Evolutionary conservation across 1,140 invertebrate genomes (phyloP).

Genomic region (Phthorimaea operculella): DNA sequence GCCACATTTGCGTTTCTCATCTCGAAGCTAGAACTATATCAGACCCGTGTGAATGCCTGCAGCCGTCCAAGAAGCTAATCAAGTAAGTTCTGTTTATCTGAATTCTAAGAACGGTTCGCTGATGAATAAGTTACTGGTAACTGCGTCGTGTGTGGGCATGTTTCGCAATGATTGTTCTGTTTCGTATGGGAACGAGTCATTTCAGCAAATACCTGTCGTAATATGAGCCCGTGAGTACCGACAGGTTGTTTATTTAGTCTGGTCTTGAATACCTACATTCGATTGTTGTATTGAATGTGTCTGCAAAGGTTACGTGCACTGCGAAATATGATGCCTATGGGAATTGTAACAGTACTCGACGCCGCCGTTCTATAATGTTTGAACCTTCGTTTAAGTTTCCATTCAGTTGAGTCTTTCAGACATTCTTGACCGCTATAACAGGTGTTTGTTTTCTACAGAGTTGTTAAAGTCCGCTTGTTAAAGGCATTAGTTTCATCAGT

Average conservation of each 20-base stretch:
- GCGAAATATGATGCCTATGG: not conserved
- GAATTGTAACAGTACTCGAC: not conserved
- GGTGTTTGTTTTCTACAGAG: too few species aligned
- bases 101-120: not conserved
- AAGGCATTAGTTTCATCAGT: too few species aligned
- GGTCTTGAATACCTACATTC: not conserved
- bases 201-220: slow-evolving; percentile 1
- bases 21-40: not conserved
- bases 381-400: too few species aligned
- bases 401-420: too few species aligned
- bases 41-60: too few species aligned
- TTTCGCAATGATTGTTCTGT: not conserved
- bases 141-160: not conserved
- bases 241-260: not conserved
- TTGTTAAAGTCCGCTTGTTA: too few species aligned
- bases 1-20: not conserved
- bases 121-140: not conserved
- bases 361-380: too few species aligned
- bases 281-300: not conserved
- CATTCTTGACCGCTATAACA: too few species aligned
- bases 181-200: slow-evolving; percentile 13
- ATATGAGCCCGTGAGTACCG: not conserved
- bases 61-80: too few species aligned
- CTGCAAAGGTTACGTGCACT: not conserved
- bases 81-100: too few species aligned